Evolutionary conservation across 2,797 vertebrate species (phyloP), one percentile per base, ranked within the genome.

Genomic region (Acropternis orthonyx): DNA sequence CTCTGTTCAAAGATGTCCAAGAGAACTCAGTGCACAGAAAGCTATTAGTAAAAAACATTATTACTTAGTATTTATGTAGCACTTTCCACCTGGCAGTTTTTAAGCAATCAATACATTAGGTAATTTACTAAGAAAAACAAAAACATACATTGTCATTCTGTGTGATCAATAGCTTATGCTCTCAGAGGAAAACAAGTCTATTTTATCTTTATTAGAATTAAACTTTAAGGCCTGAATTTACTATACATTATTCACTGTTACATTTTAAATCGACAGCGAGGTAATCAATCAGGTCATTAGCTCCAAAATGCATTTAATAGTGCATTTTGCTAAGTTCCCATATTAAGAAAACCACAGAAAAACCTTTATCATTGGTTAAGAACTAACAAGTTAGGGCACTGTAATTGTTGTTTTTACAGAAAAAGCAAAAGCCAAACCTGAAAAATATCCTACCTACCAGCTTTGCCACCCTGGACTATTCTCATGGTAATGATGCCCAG

Each of bases 211-310:
- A 97, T 98, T 88, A 96, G 92, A 93, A 96, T 89, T 96, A 95
- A 97, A 88, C 43, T 95, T 96, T 96, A 97, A 97, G 97, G 97
- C 96, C 97, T 96, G 90, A 95, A 95, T 91, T 94, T 76, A 92
- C 88, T 94, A 96, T 75, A 96, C 80, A 91, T 92, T 95, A 95
- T 85, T 96, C 85, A 96, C 58, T 52, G 66, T 96, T 96, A 97
- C 74, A 96, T 89, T 95, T 97, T 94, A 93, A 95, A 95, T 80
- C 3, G 55, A 58, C 85, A 96, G 91, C 83, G 91, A 97, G 87
- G 89, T 92, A 83, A 95, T 95, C 63, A 14, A 81, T 94, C 90
- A 88, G 88, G 63, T 97, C 88, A 91, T 88, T 87, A 95, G 92
- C 90, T 91, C 68, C 88, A 89, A 96, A 96, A 88, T 36, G 62